Base-by-base conservation (phyloP, 2,888 invertebrate species). In the Agriopis marginaria region DNA sequence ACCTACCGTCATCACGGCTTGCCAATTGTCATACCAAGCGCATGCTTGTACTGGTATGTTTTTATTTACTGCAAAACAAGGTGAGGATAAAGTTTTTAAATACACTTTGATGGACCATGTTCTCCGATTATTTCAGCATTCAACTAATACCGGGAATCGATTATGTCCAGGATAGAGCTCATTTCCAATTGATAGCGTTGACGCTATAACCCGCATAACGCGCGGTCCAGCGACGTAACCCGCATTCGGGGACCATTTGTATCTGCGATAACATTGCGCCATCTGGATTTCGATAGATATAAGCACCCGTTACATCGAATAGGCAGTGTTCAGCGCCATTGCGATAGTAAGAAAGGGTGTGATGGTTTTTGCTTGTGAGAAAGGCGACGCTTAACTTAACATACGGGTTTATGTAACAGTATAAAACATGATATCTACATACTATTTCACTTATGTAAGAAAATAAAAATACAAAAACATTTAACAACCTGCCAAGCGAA, bases 141-240 rank as follows among this genome's bases (percentile, higher is more conserved):
- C 55, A 61, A 42, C 55, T 44, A 51, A 61, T 56, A 51, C 60
- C 65, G 67, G 69, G 56, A 76, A 75, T 76, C 75, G 77, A 74
- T 81, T 77, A 80, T 78, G 75, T 71, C 71, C 75, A 73, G 76
- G 69, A 77, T 71, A 71, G 64, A 73, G 69, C 79, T 79, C 79
- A 80, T 82, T 83, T 74, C 64, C 68, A 74, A 79, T 78, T 81
- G 82, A 83, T 83, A 81, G 76, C 71, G 53, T 50, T 49, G 59
- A 54, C 59, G 66, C 63, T 42, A 53, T 70, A 58, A 50, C 68
- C 68, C 68, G 53, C 44, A 68, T 68, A 66, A 63, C 58, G 65
- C 23, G 40, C 42, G 66, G 70, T 58, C 74, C 70, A 63, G 64
- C 53, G 49, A 45, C 55, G 59, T 55, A 63, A 58, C 72, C 69